These are phyloP conservation scores for Haliclystus octoradiatus DNA, from an alignment of 30 jellyfish, hydroid and myxozoan genomes.

Conservation along the genomic window DNA sequence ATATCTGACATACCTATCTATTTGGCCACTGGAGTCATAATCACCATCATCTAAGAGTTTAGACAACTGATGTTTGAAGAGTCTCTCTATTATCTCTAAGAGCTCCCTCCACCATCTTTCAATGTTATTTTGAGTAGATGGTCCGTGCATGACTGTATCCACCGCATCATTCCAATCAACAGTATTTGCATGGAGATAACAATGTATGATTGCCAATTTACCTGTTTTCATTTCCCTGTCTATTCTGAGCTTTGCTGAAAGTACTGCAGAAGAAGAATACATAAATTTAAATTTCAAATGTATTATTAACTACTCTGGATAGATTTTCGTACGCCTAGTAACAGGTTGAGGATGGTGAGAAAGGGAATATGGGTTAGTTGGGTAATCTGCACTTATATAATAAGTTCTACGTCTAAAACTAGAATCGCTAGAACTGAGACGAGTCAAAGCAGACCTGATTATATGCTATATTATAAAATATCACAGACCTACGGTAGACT, in stretches of 20 bases:
- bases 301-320: too few relatives aligned
- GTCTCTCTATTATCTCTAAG: slow-evolving; percentile 11
- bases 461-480: too few relatives aligned
- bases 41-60: slow-evolving; percentile 16
- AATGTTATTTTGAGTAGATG: slow-evolving; percentile 23
- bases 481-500: too few relatives aligned
- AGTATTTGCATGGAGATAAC: slow-evolving; percentile 4
- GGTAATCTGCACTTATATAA: too few relatives aligned
- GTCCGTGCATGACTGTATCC: slow-evolving; percentile 14
- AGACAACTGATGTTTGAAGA: slow-evolving; percentile 11
- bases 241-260: slow-evolving; percentile 16
- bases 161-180: slow-evolving; percentile 6
- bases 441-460: too few relatives aligned
- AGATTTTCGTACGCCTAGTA: too few relatives aligned
- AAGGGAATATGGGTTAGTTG: too few relatives aligned
- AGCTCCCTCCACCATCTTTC: slow-evolving; percentile 42
- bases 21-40: neutral
- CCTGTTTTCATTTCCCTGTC: slow-evolving; percentile 20
- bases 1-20: neutral
- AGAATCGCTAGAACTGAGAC: too few relatives aligned
- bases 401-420: too few relatives aligned
- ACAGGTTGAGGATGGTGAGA: too few relatives aligned
- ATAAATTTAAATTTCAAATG: too few relatives aligned
- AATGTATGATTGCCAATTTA: slow-evolving; percentile 3
- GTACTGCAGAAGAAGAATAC: neutral